A percentile compares a stretch with the other conserved stretches of the same genome.
These are phyloP conservation scores for Conger conger DNA, from an alignment of 2,113 vertebrate species.

Conservation along the genomic window DNA sequence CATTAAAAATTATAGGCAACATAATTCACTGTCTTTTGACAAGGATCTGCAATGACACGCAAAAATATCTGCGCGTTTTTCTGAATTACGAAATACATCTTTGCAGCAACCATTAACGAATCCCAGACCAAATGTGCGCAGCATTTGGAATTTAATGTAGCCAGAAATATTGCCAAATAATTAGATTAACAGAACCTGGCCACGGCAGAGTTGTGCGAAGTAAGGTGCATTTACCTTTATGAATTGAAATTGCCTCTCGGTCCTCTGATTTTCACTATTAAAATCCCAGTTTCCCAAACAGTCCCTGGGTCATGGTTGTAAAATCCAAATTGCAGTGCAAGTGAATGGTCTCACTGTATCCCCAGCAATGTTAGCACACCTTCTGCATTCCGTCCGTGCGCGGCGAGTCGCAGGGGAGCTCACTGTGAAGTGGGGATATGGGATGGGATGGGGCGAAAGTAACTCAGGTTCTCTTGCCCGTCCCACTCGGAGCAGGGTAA, in stretches of 20 bases:
- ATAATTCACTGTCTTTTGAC: background rate
- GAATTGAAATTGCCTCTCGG: background rate
- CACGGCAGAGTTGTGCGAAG: background rate
- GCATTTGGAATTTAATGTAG: too few species aligned
- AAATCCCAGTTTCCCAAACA: background rate
- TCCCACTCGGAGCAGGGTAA: background rate
- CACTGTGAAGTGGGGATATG: background rate
- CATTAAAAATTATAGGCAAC: background rate
- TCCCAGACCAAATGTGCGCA: background rate
- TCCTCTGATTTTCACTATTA: background rate
- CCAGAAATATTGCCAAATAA: background rate
- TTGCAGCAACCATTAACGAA: background rate
- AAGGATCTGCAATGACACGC: background rate
- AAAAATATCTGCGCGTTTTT: background rate
- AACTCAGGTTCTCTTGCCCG: background rate
- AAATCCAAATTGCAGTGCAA: background rate
- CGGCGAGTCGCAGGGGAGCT: background rate
- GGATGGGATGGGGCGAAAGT: background rate
- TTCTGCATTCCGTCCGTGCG: background rate
- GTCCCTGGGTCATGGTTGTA: background rate
- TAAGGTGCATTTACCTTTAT: background rate
- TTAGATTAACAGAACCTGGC: background rate
- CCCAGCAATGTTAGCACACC: background rate
- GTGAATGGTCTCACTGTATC: background rate
- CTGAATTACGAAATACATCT: background rate